Conservation (phyloP, 2,113 vertebrate species). For the Oncorhynchus gorbuscha region DNA sequence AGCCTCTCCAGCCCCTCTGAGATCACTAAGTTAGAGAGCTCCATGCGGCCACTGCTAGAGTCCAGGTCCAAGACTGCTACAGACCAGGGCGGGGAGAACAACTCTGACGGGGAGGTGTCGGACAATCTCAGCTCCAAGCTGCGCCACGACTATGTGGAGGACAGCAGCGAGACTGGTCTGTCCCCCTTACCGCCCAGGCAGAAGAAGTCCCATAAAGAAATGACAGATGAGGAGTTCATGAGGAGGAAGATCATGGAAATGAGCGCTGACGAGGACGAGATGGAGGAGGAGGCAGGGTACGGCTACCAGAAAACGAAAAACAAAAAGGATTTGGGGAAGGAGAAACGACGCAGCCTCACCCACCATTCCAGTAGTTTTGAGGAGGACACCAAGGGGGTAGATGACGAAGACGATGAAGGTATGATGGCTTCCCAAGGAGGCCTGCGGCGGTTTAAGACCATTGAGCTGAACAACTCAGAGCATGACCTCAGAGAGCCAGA, state of each 20-base stretch:
- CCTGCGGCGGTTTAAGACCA: constrained; percentile 94
- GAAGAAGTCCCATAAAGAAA: constrained; percentile 77
- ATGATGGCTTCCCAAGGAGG: constrained; percentile 85
- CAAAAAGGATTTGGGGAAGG: constrained; percentile 81
- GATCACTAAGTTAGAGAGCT: constrained; percentile 90
- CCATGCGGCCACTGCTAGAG: constrained; percentile 85
- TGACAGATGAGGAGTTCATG: constrained; percentile 95
- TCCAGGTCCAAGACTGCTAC: constrained; percentile 74
- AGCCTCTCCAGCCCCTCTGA: constrained; percentile 87
- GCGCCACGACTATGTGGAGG: constrained; percentile 93
- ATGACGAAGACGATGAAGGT: constrained; percentile 71
- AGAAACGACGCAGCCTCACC: constrained; percentile 80
- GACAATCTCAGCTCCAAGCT: constrained; percentile 95
- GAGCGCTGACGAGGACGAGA: constrained; percentile 96
- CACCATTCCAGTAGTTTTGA: constrained; percentile 85
- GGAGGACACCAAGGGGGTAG: constrained; percentile 79
- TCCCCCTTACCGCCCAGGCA: constrained; percentile 84
- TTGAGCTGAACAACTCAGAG: constrained; percentile 93
- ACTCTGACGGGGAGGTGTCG: constrained; percentile 90
- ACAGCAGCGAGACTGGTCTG: constrained; percentile 92
- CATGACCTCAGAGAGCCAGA: constrained; percentile 88
- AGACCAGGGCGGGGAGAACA: constrained; percentile 79
- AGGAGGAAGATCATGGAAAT: constrained; percentile 95
- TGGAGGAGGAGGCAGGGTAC: constrained; percentile 74
- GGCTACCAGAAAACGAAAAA: constrained; percentile 74